Conservation (phyloP, 2,888 invertebrate genomes). For the Hofmannophila pseudospretella region DNA sequence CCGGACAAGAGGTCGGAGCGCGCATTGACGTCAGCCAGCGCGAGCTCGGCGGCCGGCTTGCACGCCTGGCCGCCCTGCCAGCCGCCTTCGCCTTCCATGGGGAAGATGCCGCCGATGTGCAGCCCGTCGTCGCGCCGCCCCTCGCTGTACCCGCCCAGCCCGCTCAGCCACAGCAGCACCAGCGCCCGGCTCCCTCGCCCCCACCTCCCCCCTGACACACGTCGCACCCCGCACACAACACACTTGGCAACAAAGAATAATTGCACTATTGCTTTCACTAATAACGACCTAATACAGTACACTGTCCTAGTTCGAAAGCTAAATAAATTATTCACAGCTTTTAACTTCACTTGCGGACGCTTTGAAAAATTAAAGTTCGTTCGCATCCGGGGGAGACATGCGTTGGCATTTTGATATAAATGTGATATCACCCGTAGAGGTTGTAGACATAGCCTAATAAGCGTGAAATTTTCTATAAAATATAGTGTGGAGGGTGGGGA, state of each 20-base stretch:
- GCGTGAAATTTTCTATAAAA: constrained; percentile 60
- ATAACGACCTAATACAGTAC: constrained; percentile 59
- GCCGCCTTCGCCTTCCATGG: constrained; percentile 96
- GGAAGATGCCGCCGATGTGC: constrained; percentile 98
- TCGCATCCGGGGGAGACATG: constrained; percentile 46
- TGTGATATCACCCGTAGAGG: constrained; percentile 54
- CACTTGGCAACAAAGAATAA: constrained; percentile 72
- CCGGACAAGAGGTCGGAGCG: constrained; percentile 92
- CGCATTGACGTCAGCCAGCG: constrained; percentile 96
- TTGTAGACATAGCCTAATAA: constrained; percentile 72
- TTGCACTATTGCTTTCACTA: constrained; percentile 71
- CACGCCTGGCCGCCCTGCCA: constrained; percentile 99
- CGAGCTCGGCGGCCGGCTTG: constrained; percentile 97
- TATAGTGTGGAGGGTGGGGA: constrained; percentile 24
- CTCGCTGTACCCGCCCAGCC: constrained; percentile 49
- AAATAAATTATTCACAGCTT: constrained; percentile 49
- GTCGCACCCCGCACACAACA: constrained; percentile 42
- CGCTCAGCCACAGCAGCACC: constrained; percentile 53
- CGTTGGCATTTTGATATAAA: constrained; percentile 42
- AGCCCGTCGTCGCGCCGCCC: constrained; percentile 83
- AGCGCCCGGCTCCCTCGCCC: constrained; percentile 35
- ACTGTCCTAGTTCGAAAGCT: constrained; percentile 68
- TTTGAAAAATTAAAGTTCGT: constrained; percentile 69
- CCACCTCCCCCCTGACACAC: constrained; percentile 23
- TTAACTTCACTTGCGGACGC: constrained; percentile 75